Evolutionary conservation across 2,113 vertebrate genomes (phyloP), one percentile per base, ranked within the genome.

Genomic region (Psephotus haematonotus): DNA sequence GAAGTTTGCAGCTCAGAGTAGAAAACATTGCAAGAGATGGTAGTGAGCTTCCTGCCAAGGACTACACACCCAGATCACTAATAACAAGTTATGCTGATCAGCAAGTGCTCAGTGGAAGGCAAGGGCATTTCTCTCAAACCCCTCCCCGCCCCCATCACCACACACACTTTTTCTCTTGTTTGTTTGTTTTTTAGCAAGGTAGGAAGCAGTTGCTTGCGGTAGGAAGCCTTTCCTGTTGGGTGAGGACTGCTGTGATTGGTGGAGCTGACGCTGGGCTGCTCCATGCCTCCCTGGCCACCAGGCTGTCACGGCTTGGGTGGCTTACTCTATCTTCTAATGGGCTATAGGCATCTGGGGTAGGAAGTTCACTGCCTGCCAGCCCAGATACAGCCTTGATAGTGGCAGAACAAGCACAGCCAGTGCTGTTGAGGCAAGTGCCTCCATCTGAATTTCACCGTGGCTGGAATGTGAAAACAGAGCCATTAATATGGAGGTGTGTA

Each of bases 381-480:
- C 49, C 53, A 47, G 86, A 5, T 70, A 2, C 55, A 71, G 80
- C 89, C 31, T 53, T 18, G 43, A 17, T 7, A 22, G 81, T 69
- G 53, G 93, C 70, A 68, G 81, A 97, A 82, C 94, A 20, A 85
- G 91, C 2, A 0, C 4, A 47, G 88, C 86, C 1, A 0, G 94
- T 64, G 74, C 4, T 57, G 88, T 25, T 90, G 50, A 53, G 92
- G 67, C 94, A 86, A 69, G 35, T 92, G 88, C 68, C 68, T 87
- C 17, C 17, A 8, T 89, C 88, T 77, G 62, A 59, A 87, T 82
- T 88, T 93, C 91, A 85, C 24, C 53, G 35, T 79, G 74, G 10
- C 44, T 94, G 75, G 70, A 82, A 94, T 85, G 76, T 60, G 13
- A 89, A 94, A 96, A 90, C 93, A 95, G 43, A 2, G 52, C 93